Evolutionary conservation across 2,113 vertebrate genomes (phyloP), one percentile per base, ranked within the genome.

Genomic region (Ochotona curzoniae): DNA sequence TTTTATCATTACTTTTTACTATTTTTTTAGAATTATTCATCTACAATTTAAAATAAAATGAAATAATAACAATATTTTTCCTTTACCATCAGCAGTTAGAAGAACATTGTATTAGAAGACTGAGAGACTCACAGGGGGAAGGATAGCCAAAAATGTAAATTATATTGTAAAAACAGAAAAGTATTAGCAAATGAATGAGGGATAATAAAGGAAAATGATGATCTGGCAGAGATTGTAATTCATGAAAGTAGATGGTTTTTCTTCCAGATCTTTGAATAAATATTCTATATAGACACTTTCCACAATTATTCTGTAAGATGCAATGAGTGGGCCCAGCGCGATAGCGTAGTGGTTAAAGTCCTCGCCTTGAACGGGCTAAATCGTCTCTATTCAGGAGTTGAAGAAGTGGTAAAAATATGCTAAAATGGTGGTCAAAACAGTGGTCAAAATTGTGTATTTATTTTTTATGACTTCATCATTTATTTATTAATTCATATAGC

Each of bases 41-140:
- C 49, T 89, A 32, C 15, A 83, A 66, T 92, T 66, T 28, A 91
- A 90, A 78, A 38, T 83, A 88, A 93, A 89, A 57, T 11, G 21
- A 6, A 9, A 84, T 80, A 87, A 61, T 67, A 82, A 23, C 12
- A 67, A 78, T 66, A 76, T 8, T 28, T 73, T 17, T 73, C 8
- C 17, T 89, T 84, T 44, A 63, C 4, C n/a, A 81, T 3, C 1
- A 32, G 2, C 79, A 86, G 4, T 60, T 83, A 64, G 15, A 60
- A 85, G 85, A 75, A 7, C 26, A 84, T 35, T 84, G 18, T 80
- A 12, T 17, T 51, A 69, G 38, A 88, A 91, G 49, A 38, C 7
- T 35, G 25, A 70, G 35, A 75, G 21, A 57, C 30, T 93, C 4
- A n/a, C 10, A 79, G 57, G 25, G 78, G 74, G 35, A 93, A 7